Conservation (phyloP, 2,113 vertebrate species). For the Caloenas nicobarica region DNA sequence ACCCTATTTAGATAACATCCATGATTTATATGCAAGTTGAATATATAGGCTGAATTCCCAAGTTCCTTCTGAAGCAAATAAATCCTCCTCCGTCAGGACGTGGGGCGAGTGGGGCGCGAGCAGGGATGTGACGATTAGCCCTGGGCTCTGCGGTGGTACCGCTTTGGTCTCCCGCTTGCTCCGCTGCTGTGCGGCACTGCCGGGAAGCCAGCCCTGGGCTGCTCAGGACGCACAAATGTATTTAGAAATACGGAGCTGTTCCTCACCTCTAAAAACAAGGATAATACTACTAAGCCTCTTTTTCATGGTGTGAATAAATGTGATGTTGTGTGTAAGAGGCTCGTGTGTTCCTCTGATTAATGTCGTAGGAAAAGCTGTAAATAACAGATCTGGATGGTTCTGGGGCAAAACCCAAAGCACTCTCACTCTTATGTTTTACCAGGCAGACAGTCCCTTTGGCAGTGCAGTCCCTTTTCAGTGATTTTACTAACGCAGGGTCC, state of each 20-base stretch:
- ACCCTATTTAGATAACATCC: not conserved
- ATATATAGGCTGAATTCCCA: not conserved
- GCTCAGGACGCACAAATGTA: not conserved
- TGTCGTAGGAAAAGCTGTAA: not conserved
- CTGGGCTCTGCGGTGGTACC: not conserved
- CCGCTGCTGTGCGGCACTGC: not conserved
- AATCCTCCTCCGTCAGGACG: not conserved
- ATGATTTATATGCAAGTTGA: not conserved
- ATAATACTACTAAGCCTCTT: not conserved
- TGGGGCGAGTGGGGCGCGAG: not conserved
- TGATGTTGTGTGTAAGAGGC: not conserved
- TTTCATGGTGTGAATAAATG: not conserved
- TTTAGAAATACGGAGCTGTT: not conserved
- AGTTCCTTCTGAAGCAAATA: not conserved
- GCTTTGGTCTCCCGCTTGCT: rapidly evolving
- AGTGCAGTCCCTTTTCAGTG: not conserved
- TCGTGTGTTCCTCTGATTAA: not conserved
- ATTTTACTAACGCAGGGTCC: not conserved
- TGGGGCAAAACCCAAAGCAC: not conserved
- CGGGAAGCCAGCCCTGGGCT: not conserved
- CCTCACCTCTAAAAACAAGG: not conserved
- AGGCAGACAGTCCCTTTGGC: not conserved
- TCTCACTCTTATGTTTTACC: not conserved
- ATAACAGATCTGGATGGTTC: not conserved
- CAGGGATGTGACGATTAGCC: not conserved